Percentiles rank a stretch among this genome's conserved stretches.
phyloP scores from a whole-genome alignment of 2,888 invertebrate species.

The Polietes domitor region DNA sequence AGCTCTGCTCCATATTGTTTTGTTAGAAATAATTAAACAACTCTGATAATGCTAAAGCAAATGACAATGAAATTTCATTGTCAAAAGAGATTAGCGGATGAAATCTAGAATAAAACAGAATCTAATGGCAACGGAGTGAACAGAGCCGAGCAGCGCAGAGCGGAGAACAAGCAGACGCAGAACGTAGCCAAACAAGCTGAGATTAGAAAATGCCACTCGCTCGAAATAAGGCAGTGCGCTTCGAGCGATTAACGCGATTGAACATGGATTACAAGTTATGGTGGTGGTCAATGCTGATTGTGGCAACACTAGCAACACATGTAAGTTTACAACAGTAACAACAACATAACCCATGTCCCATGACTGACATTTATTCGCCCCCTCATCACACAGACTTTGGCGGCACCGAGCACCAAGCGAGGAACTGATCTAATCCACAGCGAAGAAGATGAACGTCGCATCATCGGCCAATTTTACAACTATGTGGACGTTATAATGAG shows the following conservation, averaged over 20 bases:
- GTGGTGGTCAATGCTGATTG: not conserved
- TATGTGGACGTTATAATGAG: conserved; percentile 65
- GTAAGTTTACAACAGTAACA: conserved; percentile 41
- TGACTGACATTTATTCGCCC: not conserved
- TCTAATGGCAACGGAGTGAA: not conserved
- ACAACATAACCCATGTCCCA: not conserved
- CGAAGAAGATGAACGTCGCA: conserved; percentile 44
- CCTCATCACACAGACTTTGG: not conserved
- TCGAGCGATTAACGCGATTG: conserved; percentile 47
- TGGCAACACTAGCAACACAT: not conserved
- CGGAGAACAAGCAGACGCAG: not conserved
- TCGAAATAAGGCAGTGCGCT: conserved; percentile 49
- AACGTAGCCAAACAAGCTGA: not conserved
- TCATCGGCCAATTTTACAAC: conserved; percentile 64
- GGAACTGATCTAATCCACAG: not conserved
- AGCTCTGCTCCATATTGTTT: conserved; percentile 24
- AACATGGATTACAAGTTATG: conserved; percentile 50
- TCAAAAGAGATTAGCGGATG: conserved; percentile 53
- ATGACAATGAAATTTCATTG: conserved; percentile 59
- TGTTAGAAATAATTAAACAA: conserved; percentile 37
- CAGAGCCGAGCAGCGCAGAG: not conserved
- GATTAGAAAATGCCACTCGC: conserved; percentile 27
- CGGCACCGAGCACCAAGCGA: not conserved
- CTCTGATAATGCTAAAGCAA: conserved; percentile 24
- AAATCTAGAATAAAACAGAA: conserved; percentile 36